These are phyloP conservation scores for Zaprionus africanus DNA, from an alignment of 1,140 invertebrate genomes.

Conservation along the genomic window DNA sequence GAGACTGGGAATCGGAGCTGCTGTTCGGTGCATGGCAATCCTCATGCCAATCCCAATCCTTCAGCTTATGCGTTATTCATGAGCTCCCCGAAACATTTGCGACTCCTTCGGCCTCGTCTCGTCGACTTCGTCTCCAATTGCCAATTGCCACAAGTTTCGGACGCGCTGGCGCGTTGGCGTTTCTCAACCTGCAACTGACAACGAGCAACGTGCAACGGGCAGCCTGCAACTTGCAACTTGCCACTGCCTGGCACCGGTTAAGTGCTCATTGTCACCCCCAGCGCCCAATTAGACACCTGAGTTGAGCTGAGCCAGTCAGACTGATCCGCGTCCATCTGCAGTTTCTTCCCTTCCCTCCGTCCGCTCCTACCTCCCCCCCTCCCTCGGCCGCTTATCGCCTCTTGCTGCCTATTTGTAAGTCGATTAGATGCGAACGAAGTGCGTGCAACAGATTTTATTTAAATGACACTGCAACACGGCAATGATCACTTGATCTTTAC, in stretches of 20 bases:
- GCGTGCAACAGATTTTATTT: neutral
- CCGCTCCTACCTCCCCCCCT: neutral
- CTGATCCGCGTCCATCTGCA: constrained; percentile 3
- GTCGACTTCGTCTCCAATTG: constrained; percentile 11
- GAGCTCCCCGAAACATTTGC: constrained; percentile 48
- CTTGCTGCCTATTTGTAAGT: constrained; percentile 30
- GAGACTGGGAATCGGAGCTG: neutral
- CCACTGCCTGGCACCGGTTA: constrained; percentile 39
- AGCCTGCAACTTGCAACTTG: constrained; percentile 2
- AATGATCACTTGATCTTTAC: no score
- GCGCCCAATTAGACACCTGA: constrained; percentile 82
- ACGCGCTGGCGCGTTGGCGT: constrained; percentile 5
- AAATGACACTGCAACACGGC: neutral
- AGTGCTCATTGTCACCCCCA: constrained; percentile 81
- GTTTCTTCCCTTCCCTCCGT: neutral
- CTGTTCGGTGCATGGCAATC: constrained; percentile 22
- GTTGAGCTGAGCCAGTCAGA: constrained; percentile 6
- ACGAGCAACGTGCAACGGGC: constrained; percentile 7
- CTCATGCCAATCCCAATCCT: constrained; percentile 40
- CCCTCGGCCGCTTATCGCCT: neutral
- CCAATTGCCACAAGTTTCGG: neutral
- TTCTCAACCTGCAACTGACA: neutral
- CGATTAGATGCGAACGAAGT: constrained; percentile 15
- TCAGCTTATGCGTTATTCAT: constrained; percentile 77
- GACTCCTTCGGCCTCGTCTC: constrained; percentile 39